Percentiles rank a stretch among this genome's conserved stretches.
Conservation (phyloP, 2,797 vertebrate species). For the Dryobates pubescens region DNA sequence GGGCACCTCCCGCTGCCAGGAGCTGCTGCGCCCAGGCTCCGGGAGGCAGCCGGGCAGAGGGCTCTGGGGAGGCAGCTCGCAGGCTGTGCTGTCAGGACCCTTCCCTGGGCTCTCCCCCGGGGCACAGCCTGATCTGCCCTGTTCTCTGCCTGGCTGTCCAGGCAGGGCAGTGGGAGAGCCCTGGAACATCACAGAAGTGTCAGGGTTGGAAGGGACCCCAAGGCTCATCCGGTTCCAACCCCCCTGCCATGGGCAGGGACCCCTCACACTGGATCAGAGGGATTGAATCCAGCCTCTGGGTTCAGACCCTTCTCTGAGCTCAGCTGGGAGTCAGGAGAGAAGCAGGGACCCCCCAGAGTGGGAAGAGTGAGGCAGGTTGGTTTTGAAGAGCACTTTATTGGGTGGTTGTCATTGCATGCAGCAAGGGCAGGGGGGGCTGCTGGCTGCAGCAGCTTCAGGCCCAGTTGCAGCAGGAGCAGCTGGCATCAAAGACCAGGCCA, state of each 20-base stretch:
- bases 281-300: not conserved
- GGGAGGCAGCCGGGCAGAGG: not conserved
- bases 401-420: not conserved
- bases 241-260: too few relatives aligned
- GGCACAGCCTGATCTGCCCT: not conserved
- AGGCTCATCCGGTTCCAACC: too few relatives aligned
- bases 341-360: not conserved
- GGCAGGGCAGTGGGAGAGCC: not conserved
- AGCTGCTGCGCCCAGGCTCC: not conserved
- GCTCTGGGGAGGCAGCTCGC: accelerated
- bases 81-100: not conserved
- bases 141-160: accelerated
- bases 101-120: not conserved
- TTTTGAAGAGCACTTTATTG: conserved; percentile 6
- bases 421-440: accelerated
- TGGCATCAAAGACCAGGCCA: not conserved
- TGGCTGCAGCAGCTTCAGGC: conserved; percentile 5
- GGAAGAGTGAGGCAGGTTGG: not conserved
- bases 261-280: too few relatives aligned
- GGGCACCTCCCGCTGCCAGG: not conserved
- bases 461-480: conserved; percentile 59
- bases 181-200: not conserved
- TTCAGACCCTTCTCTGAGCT: not conserved
- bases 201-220: too few relatives aligned
- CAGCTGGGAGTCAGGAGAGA: not conserved